These are phyloP conservation scores for Poecile atricapillus DNA, from an alignment of 2,113 vertebrate species.

Conservation along the genomic window DNA sequence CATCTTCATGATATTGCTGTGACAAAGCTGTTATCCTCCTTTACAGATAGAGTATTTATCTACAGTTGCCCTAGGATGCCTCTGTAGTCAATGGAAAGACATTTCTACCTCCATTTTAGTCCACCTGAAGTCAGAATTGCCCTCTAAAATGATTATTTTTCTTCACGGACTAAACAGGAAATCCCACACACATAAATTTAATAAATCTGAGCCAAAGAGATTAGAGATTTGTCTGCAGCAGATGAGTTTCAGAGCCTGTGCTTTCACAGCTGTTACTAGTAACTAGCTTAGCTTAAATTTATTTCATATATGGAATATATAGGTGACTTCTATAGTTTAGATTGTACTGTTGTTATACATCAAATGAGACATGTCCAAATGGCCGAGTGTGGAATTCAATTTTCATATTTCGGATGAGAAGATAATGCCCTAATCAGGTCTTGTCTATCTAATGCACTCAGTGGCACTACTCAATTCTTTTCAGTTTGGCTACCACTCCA, in stretches of 20 bases:
- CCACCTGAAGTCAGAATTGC: constrained; percentile 36
- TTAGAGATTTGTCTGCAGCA: constrained; percentile 62
- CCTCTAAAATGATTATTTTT: constrained; percentile 52
- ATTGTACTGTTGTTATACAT: not conserved
- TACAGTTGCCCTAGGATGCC: constrained; percentile 3
- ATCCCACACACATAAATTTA: constrained; percentile 47
- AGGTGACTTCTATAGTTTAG: not conserved
- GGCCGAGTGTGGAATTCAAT: not conserved
- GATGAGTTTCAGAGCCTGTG: constrained; percentile 45
- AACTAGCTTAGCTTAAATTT: constrained; percentile 53
- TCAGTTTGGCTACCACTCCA: not conserved
- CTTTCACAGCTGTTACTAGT: constrained; percentile 54
- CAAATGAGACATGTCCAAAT: not conserved
- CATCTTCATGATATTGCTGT: constrained; percentile 3
- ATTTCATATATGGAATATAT: constrained; percentile 7
- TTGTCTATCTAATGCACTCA: not conserved
- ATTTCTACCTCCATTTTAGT: constrained; percentile 3
- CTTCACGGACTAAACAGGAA: constrained; percentile 34
- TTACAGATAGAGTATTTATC: not conserved
- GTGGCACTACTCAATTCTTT: constrained; percentile 5
- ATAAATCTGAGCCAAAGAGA: constrained; percentile 61
- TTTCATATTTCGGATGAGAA: not conserved
- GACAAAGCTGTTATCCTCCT: constrained; percentile 13
- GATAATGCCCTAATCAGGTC: constrained; percentile 21
- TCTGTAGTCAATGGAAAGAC: not conserved